phyloP scores from a whole-genome alignment of 2,888 invertebrate genomes.

The Glyphotaelius pellucidus region DNA sequence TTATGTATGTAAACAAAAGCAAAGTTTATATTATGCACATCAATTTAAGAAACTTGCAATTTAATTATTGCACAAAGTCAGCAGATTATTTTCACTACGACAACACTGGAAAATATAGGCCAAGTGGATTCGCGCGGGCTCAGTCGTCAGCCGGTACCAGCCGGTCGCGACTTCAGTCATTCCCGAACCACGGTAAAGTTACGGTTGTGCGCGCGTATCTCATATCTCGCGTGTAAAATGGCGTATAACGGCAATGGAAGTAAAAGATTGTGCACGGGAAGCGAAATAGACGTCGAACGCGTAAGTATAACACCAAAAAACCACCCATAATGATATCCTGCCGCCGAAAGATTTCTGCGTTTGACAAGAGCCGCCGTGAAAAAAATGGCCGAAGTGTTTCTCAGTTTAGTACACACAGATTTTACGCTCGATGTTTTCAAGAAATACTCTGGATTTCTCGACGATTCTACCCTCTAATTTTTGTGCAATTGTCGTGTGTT shows the following conservation, averaged over 20 bases:
- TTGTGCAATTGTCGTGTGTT: constrained; percentile 8
- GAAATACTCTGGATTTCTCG: not conserved
- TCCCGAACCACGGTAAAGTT: constrained; percentile 26
- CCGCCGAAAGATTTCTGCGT: constrained; percentile 4
- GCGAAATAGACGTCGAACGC: constrained; percentile 77
- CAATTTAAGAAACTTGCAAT: not conserved
- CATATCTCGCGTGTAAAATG: constrained; percentile 72
- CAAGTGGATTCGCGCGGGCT: constrained; percentile 61
- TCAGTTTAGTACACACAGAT: not conserved
- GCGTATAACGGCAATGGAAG: constrained; percentile 84
- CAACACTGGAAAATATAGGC: constrained; percentile 54
- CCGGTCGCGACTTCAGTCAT: constrained; percentile 57
- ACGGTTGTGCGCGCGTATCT: constrained; percentile 9
- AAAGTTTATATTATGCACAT: not conserved
- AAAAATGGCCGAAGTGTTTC: constrained; percentile 56
- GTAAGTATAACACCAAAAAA: constrained; percentile 69
- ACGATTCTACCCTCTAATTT: not conserved
- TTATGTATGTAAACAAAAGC: not conserved
- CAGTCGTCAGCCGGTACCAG: constrained; percentile 55
- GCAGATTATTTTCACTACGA: constrained; percentile 7
- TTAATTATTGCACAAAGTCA: not conserved
- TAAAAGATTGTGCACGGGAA: constrained; percentile 77
- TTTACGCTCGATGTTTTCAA: constrained; percentile 42
- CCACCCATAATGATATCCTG: not conserved
- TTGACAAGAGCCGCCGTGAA: constrained; percentile 37